Percentiles rank a stretch among this genome's conserved stretches.
Evolutionary conservation across 2,888 invertebrate species (phyloP).

Genomic region (Mythimna loreyi): DNA sequence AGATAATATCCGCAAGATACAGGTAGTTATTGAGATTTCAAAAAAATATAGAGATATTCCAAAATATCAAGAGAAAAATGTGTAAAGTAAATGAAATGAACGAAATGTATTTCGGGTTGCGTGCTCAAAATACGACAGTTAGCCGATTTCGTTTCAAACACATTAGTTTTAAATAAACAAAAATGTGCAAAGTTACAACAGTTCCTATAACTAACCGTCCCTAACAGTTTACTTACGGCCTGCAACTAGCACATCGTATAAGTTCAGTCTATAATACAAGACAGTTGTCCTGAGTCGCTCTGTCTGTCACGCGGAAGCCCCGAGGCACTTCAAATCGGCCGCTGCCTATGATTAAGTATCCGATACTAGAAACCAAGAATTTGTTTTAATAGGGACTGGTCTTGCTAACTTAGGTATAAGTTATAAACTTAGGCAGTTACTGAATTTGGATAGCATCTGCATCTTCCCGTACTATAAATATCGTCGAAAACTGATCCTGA

Average conservation of each 20-base stretch:
- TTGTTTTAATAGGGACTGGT: slow-evolving; percentile 77
- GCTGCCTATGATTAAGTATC: slow-evolving; percentile 73
- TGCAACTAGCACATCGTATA: background rate
- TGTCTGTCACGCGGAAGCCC: slow-evolving; percentile 69
- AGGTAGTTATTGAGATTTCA: no score
- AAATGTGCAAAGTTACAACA: background rate
- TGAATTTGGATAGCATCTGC: no score
- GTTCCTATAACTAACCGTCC: background rate
- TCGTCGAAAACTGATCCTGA: no score
- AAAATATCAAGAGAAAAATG: no score
- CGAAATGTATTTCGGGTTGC: no score
- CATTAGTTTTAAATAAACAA: background rate
- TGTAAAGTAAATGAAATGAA: no score
- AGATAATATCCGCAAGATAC: no score
- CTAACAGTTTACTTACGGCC: background rate
- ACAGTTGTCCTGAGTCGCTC: slow-evolving; percentile 48
- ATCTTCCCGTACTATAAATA: no score
- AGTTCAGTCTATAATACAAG: slow-evolving; percentile 36
- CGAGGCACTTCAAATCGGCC: slow-evolving; percentile 72
- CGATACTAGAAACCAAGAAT: slow-evolving; percentile 73
- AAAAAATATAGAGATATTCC: no score
- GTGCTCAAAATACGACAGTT: no score
- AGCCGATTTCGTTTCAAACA: no score
- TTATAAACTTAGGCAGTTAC: background rate
- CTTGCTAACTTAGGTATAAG: slow-evolving; percentile 59